Percentiles rank a stretch among this genome's conserved stretches.
These are phyloP conservation scores for Lithobates sylvaticus DNA, from an alignment of 2,797 vertebrate species.

Conservation along the genomic window DNA sequence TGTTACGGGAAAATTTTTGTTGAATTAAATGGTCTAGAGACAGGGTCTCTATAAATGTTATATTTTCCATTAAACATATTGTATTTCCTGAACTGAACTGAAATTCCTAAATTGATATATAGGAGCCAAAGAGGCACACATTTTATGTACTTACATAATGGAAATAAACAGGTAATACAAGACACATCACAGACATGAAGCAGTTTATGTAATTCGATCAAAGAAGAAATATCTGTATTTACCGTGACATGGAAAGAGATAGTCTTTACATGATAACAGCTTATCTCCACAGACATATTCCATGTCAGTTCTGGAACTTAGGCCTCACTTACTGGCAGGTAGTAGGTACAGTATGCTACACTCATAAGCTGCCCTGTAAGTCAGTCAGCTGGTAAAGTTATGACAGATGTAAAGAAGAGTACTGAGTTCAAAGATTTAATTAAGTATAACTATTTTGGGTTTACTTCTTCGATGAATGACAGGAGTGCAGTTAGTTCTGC, in stretches of 20 bases:
- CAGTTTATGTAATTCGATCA: conserved; percentile 23
- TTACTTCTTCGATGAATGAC: no score
- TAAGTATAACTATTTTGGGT: no score
- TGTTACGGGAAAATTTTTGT: no score
- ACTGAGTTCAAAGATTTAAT: no score
- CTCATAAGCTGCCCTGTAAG: neutral
- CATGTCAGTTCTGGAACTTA: conserved; percentile 10
- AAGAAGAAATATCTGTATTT: conserved; percentile 24
- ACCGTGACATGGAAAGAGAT: neutral
- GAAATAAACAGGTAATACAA: conserved; percentile 19
- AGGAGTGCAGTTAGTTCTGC: no score
- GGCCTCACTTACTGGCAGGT: conserved; percentile 3
- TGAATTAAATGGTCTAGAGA: no score
- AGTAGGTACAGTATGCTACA: conserved; percentile 1
- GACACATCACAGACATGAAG: neutral
- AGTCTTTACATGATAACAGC: neutral
- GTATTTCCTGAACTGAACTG: no score
- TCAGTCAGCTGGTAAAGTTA: neutral
- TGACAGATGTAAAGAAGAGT: neutral
- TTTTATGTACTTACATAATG: conserved; percentile 8
- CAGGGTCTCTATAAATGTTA: no score
- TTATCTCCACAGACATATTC: conserved; percentile 16
- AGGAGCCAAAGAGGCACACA: neutral
- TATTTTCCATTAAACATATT: no score
- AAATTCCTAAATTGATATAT: no score